Base-by-base conservation (phyloP, 2,888 invertebrate species). In the Nowickia ferox region DNA sequence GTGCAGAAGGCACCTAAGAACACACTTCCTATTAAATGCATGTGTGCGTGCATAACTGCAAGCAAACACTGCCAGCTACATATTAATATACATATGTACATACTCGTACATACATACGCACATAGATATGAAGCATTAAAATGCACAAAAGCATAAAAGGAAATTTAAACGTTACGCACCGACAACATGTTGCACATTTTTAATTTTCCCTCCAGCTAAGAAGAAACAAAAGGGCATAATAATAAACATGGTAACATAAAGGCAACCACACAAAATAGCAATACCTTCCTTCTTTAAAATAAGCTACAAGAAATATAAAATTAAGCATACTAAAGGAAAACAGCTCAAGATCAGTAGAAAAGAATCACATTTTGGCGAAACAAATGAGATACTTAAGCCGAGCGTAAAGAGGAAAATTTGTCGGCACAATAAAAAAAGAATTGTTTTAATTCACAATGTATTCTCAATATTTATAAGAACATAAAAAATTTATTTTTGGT, bases 121-220 rank as follows among this genome's bases (percentile, higher is more conserved):
- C 13, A 65, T 30, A 30, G 30, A 30, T 65, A 57, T 48, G 17
- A 44, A 61, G 17, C 53, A 63, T 66, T 72, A 53, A 72, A 83
- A 72, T 77, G 72, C 77, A 82, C 57, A 75, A 68, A 63, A 68
- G 38, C 22, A 55, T 17, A 22, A 65, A 74, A 71, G 77, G 48
- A 81, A 63, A 75, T 71, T 79, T 79, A 46, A 80, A 83, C 76
- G 69, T 76, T 76, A 75, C 83, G 83, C 83, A 86, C 65, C 79
- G 79, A 61, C 71, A 86, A 86, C 83, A 86, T 86, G 83, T 83
- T 86, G 83, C 83, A 83, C 83, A 83, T 86, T 86, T 79, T 79
- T 72, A 86, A 79, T 86, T 72, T 72, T 71, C 46, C 79, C 79
- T 79, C 42, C 46, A 82, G 82, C 66, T 75, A 55, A 51, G 22